Base-by-base conservation (phyloP, 2,888 invertebrate genomes). In the Mythimna pallens region DNA sequence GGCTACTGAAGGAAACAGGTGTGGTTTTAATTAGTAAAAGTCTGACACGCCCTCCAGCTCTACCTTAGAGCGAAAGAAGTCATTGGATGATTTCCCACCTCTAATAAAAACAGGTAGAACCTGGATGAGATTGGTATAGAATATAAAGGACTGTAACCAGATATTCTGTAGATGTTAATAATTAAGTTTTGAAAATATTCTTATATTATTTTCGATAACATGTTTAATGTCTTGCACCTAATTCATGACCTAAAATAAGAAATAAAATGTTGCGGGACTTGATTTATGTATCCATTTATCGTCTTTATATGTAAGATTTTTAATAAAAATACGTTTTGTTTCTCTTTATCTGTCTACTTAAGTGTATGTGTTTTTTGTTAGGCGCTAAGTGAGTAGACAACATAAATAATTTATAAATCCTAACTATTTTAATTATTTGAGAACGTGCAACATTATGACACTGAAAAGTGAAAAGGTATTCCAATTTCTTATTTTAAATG, bases 331-430 rank as follows among this genome's bases (percentile, higher is more conserved):
- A 43, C 9, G 22, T 1, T 8, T 14, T 9, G 2, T 58, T 40
- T 50, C 14, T 50, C 17, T 40, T 40, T 12, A 40, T 47, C 47
- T 2, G 55, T 70, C 59, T 25, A 30, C 47, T 64, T 30, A 1
- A 17, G 47, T 3, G 17, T 3, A 65, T 55, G 54, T 50, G 22
- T 43, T 55, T 72, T 76, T 50, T 73, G 20, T 8, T 50, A 76
- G 76, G 76, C 22, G 40, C 36, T 36, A 9, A 36, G 36, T 9
- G 36, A 9, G 36, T 36, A 36, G 43, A 1, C 7, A 43, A 10
- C 14, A n/a, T n/a, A n/a, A n/a, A n/a, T n/a, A 40, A 9, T 47
- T 47, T 6, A 47, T 47, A 47, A 47, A 47, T 5, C 17, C 47
- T 47, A 47, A 14, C 47, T 47, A 17, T 47, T 47, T 43, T 14